Base-by-base conservation (phyloP, 2,113 vertebrate species). In the Zapus hudsonius region DNA sequence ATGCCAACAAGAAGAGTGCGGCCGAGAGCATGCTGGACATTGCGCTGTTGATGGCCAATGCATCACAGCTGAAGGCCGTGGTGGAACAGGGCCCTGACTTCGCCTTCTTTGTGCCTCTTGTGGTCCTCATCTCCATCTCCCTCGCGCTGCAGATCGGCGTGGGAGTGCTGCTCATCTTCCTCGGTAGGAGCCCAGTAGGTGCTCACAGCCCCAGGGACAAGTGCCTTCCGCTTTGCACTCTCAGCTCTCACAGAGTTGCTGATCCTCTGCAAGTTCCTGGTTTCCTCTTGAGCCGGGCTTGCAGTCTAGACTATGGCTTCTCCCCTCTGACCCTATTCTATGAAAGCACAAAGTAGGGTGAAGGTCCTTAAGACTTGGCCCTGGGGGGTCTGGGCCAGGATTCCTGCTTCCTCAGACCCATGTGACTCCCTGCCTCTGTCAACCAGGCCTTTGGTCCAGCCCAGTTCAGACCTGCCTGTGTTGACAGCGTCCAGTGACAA, bases 11-110 rank as follows among this genome's bases (percentile, higher is more conserved):
- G 98, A 99, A 99, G 98, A 99, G 99, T 0, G 99, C 99, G 0
- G 99, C 99, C 0, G 99, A 99, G 95, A 99, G 99, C 98, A 99
- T 99, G 99, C 96, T 99, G 98, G 99, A 99, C 91, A 97, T 99
- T 5, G 99, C 99, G 0, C 97, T 99, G 83, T 98, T 99, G 78
- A 99, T 99, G 99, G 99, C 99, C 66, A 99, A 99, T 0, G 99
- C 99, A 0, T 99, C 99, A 3, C 99, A 99, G 97, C 98, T 99
- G 95, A 99, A 99, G 95, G 99, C 99, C 0, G 99, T 99, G 64
- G 85, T 99, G 85, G 98, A 99, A 66, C 98, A 99, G 92, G 99
- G 99, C 23, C 95, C 98, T 0, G 33, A 72, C 2, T 99, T 99
- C 69, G 95, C 89, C 95, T 99, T 99, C 97, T 99, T 98, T 4